Conservation (phyloP, 2,888 invertebrate species). For the Rhopalosiphum nymphaeae region DNA sequence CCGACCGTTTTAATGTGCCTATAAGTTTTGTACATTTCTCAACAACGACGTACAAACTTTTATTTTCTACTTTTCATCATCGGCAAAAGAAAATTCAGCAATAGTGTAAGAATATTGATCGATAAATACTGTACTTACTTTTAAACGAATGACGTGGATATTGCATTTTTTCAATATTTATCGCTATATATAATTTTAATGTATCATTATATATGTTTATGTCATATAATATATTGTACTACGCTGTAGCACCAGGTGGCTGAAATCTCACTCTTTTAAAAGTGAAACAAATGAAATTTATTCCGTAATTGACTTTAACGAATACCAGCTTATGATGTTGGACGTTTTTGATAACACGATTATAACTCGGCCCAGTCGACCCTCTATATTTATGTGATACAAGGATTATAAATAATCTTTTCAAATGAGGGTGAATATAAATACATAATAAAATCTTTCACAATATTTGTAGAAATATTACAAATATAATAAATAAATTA, state of each 20-base stretch:
- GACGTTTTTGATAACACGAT: slow-evolving; percentile 30
- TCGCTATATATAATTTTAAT: not conserved
- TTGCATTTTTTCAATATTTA: not conserved
- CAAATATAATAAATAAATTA: not conserved
- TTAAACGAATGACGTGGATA: not conserved
- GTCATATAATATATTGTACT: not conserved
- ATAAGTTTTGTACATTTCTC: slow-evolving; percentile 19
- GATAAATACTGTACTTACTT: slow-evolving; percentile 6
- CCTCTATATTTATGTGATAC: not conserved
- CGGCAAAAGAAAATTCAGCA: not conserved
- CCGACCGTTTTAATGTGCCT: slow-evolving; percentile 29
- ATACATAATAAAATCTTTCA: not conserved
- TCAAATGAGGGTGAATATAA: not conserved
- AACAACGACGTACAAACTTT: not conserved
- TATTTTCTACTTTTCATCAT: slow-evolving; percentile 22
- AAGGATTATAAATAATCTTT: slow-evolving; percentile 28
- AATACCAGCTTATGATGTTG: slow-evolving; percentile 8
- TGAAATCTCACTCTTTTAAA: slow-evolving; percentile 21
- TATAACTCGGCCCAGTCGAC: not conserved
- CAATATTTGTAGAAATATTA: not conserved
- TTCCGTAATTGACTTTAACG: slow-evolving; percentile 46
- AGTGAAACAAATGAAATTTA: slow-evolving; percentile 17
- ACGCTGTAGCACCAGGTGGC: slow-evolving; percentile 6
- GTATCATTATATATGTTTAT: not conserved
- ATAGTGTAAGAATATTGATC: not conserved